These are phyloP conservation scores for Onthophagus sagittarius DNA, from an alignment of 2,888 invertebrate genomes.

Conservation along the genomic window DNA sequence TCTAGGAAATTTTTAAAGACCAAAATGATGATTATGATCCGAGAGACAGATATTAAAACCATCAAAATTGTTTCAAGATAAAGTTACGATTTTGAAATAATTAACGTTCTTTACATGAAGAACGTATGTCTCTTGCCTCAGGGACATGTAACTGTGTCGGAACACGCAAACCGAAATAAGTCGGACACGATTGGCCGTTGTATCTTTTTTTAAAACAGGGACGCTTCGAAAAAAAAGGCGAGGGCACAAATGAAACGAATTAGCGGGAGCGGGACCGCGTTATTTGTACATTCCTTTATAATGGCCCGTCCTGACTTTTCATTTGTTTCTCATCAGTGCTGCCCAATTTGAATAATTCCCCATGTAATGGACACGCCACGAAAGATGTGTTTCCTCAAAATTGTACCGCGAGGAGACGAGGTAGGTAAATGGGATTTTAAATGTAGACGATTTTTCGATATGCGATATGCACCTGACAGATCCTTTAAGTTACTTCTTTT, in stretches of 20 bases:
- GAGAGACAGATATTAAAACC: no score
- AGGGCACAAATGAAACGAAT: conserved; percentile 28
- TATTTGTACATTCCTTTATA: conserved; percentile 41
- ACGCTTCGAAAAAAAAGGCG: conserved; percentile 9
- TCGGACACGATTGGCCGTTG: background rate
- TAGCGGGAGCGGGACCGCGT: conserved; percentile 33
- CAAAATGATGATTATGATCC: no score
- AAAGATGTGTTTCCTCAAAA: background rate
- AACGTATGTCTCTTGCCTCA: background rate
- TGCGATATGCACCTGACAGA: conserved; percentile 4
- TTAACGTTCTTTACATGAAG: background rate
- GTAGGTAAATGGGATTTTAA: conserved; percentile 7
- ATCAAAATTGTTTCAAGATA: background rate
- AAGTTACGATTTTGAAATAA: background rate
- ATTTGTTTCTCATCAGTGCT: conserved; percentile 42
- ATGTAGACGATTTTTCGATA: background rate
- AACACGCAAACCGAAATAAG: background rate
- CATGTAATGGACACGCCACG: conserved; percentile 24
- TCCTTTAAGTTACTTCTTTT: conserved; percentile 1
- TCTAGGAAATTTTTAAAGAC: no score
- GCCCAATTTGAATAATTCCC: conserved; percentile 41
- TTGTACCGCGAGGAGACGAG: background rate
- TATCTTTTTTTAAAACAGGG: background rate
- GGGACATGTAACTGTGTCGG: background rate
- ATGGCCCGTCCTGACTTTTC: conserved; percentile 40